Percentiles rank a stretch among this genome's conserved stretches.
These are phyloP conservation scores for Tragelaphus strepsiceros DNA, from an alignment of 2,113 vertebrate genomes.

Conservation along the genomic window DNA sequence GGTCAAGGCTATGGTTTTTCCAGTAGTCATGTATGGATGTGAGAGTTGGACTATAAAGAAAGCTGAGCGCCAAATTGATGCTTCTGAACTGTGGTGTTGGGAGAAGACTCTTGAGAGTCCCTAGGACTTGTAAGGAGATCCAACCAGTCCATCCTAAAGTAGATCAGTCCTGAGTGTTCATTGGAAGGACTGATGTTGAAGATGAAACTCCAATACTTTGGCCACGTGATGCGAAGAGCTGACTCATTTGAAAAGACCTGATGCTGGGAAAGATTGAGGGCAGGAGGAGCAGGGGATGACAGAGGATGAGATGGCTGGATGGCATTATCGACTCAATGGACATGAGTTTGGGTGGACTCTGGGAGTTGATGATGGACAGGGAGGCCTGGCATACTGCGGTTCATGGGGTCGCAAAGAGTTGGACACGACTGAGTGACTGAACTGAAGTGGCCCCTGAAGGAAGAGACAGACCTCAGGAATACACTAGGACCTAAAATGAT, in stretches of 20 bases:
- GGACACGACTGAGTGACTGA: not conserved
- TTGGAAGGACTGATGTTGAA: not conserved
- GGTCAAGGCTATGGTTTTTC: not conserved
- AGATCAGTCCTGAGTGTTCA: not conserved
- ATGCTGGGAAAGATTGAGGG: not conserved
- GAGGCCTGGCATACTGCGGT: not conserved
- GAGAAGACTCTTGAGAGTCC: not conserved
- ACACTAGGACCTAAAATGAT: not conserved
- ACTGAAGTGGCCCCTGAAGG: not conserved
- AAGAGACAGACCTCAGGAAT: not conserved
- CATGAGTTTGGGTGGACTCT: accelerated
- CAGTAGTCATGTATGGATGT: not conserved
- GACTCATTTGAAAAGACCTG: not conserved
- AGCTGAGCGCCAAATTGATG: accelerated
- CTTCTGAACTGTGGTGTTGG: not conserved
- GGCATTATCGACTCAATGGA: accelerated
- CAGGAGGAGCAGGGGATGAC: not conserved
- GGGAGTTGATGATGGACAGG: not conserved
- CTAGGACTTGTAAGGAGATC: not conserved
- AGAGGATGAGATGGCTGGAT: not conserved
- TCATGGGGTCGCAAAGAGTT: not conserved
- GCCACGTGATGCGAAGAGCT: not conserved
- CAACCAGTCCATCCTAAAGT: not conserved
- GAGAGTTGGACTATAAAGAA: not conserved
- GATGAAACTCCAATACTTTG: not conserved